Evolutionary conservation across 2,797 vertebrate genomes (phyloP).

Genomic region (Clarias platycephalus): DNA sequence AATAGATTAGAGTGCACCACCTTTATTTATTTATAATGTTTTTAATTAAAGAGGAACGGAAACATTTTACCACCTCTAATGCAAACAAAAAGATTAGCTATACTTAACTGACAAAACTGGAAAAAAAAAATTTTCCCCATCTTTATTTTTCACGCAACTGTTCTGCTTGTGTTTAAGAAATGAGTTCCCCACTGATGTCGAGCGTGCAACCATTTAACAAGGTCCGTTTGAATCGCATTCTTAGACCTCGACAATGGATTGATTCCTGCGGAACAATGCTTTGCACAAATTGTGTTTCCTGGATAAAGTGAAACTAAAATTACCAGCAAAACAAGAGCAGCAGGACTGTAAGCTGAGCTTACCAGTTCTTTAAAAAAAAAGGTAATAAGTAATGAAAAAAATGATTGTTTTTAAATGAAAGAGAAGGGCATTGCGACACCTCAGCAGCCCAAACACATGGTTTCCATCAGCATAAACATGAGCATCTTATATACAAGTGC

Average conservation of each 20-base stretch:
- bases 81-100: no score
- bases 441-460: no score
- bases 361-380: not conserved
- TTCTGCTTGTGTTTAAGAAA: not conserved
- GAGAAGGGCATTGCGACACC: not conserved
- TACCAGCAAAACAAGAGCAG: conserved; percentile 1
- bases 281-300: conserved; percentile 1
- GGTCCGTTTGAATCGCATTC: not conserved
- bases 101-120: no score
- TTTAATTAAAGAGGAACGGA: no score
- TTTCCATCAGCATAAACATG: conserved; percentile 12
- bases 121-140: no score
- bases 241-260: not conserved
- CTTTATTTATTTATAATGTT: no score
- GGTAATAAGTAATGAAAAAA: not conserved
- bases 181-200: not conserved
- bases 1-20: no score
- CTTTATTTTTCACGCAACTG: not conserved
- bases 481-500: not conserved
- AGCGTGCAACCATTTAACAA: not conserved
- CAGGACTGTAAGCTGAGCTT: no score
- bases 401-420: not conserved
- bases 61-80: no score
- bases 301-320: conserved; percentile 14
- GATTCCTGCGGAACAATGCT: not conserved